Conservation (phyloP, 1,140 invertebrate genomes). For the Gonatopus flavifemur region DNA sequence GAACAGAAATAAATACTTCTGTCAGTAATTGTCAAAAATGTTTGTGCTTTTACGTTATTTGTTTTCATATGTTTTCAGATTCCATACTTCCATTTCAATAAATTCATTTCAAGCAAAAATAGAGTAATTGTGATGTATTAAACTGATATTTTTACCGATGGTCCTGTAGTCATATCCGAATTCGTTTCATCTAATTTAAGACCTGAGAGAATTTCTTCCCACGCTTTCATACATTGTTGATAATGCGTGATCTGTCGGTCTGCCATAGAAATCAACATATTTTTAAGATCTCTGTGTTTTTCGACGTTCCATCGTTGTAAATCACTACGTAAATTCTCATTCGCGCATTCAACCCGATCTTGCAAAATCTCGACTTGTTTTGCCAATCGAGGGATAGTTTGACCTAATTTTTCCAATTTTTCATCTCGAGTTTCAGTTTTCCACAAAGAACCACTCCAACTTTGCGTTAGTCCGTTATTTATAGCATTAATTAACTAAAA, state of each 20-base stretch:
- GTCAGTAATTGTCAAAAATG: constrained; percentile 14
- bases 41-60: constrained; percentile 9
- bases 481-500: constrained; percentile 41
- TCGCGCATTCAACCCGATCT: constrained; percentile 71
- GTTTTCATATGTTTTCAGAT: not conserved
- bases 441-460: constrained; percentile 60
- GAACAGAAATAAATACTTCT: constrained; percentile 16
- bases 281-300: constrained; percentile 70
- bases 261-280: constrained; percentile 66
- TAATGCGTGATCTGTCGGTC: constrained; percentile 72
- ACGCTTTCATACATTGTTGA: constrained; percentile 65
- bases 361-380: constrained; percentile 63
- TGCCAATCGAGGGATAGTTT: constrained; percentile 59
- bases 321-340: constrained; percentile 72
- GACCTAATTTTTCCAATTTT: constrained; percentile 61
- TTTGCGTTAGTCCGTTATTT: constrained; percentile 36
- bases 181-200: constrained; percentile 45
- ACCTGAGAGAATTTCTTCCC: constrained; percentile 62
- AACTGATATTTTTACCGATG: constrained; percentile 35
- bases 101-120: not conserved
- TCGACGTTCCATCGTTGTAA: constrained; percentile 72
- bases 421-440: constrained; percentile 62
- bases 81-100: not conserved
- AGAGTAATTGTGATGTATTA: constrained; percentile 26
- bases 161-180: constrained; percentile 33